Evolutionary conservation across 2,888 invertebrate genomes (phyloP).

Genomic region (Serrognathus titanus): DNA sequence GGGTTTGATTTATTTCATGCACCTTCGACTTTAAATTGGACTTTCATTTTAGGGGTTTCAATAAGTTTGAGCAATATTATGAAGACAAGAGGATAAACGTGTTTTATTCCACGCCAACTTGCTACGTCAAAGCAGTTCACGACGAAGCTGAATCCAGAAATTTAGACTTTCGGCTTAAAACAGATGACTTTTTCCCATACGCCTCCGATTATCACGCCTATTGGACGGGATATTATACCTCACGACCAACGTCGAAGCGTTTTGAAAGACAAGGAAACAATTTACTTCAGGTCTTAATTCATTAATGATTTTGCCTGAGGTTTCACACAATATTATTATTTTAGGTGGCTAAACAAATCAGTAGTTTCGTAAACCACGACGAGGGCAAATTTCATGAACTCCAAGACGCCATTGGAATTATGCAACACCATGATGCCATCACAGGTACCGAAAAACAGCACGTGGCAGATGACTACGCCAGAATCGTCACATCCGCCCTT

Average conservation of each 20-base stretch:
- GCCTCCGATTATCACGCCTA: slow-evolving; percentile 77
- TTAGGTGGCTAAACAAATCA: slow-evolving; percentile 67
- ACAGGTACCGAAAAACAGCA: slow-evolving; percentile 43
- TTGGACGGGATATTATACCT: slow-evolving; percentile 91
- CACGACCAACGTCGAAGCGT: slow-evolving; percentile 74
- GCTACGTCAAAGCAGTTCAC: slow-evolving; percentile 74
- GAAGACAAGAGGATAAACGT: slow-evolving; percentile 65
- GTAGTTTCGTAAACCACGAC: slow-evolving; percentile 52
- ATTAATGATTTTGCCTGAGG: background rate
- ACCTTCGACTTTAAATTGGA: background rate
- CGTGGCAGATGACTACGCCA: slow-evolving; percentile 67
- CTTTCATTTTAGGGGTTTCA: slow-evolving; percentile 31
- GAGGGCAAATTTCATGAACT: slow-evolving; percentile 53
- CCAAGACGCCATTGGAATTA: slow-evolving; percentile 68
- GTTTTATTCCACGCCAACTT: slow-evolving; percentile 81
- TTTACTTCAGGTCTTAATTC: slow-evolving; percentile 61
- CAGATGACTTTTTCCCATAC: slow-evolving; percentile 89
- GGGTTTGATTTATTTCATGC: slow-evolving; percentile 24
- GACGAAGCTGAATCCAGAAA: slow-evolving; percentile 51
- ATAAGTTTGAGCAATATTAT: slow-evolving; percentile 45
- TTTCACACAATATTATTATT: slow-evolving; percentile 11
- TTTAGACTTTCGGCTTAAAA: slow-evolving; percentile 65
- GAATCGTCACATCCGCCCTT: slow-evolving; percentile 67
- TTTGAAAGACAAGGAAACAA: slow-evolving; percentile 72
- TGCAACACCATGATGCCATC: slow-evolving; percentile 86